Evolutionary conservation across 2,113 vertebrate species (phyloP), one percentile per base, ranked within the genome.

Genomic region (Ovis canadensis): DNA sequence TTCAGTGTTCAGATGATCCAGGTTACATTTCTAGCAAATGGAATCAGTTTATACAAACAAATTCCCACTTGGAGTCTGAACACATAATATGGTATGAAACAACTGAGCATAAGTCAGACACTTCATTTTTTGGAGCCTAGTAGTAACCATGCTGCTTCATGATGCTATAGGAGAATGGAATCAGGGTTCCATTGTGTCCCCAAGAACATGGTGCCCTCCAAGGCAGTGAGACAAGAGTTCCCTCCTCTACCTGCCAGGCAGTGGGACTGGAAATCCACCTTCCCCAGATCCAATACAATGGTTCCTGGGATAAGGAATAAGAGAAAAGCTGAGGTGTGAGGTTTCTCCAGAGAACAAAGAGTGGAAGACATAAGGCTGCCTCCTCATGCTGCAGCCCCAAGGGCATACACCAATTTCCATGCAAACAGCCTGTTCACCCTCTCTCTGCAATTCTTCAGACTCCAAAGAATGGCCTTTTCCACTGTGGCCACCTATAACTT

Each of bases 81-180:
- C 14, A 52, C 14, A 2, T 52, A 11, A 78, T 7, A 8, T 21
- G 6, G 23, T 55, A 15, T 64, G 71, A 95, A 12, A 43, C 40
- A 40, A 81, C 5, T 21, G 19, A 71, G 43, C 60, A 13, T 25
- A 31, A 92, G 27, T 60, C 1, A 0, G 48, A 95, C 14, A 9
- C 23, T 27, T 29, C n/a, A 67, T 52, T 74, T 88, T 31, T 19
- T 25, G n/a, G 64, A 54, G 25, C 8, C 48, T 45, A 7, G 25
- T 52, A 50, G 50, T 62, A 62, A 33, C 50, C 0, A 0, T 7
- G 7, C 48, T 52, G 71, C 7, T 17, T 0, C 3, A 7, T 15
- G 48, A 67, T 25, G 14, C 19, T 36, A 14, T 6, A 5, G 31
- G 57, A 84, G 29, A 90, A 80, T 36, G 13, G 77, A 92, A 31